Base-by-base conservation (phyloP, 2,888 invertebrate genomes). In the Stenurella melanura region DNA sequence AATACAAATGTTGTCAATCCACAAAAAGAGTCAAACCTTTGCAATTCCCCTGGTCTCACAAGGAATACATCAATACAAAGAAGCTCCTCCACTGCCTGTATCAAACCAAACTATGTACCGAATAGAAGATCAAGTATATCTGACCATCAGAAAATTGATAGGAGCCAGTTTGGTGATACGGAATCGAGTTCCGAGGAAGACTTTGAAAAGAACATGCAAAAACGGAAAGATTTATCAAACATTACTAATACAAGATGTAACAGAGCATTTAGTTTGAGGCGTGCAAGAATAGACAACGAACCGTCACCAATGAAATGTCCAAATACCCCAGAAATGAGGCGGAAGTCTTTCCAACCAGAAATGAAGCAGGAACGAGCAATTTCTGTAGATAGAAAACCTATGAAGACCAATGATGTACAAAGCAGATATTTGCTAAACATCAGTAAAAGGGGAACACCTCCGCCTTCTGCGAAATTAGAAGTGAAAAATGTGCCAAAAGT, bases 231-330 rank as follows among this genome's bases (percentile, higher is more conserved):
- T 82, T 75, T 87, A 73, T 83, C 86, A 72, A 89, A 89, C 70
- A 83, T 92, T 76, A 90, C 91, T 58, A 92, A 91, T 80, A 93
- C 93, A 86, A 92, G 91, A 76, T 93, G 93, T 83, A 97, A 96
- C 87, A 92, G 95, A 81, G 94, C 95, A n/a, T 91, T 93, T 77
- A 92, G 94, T 86, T 90, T 95, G 90, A 90, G 95, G 83, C 83
- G 94, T 88, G 91, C 93, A n/a, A 88, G 93, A 81, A 85, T 94
- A 54, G 93, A 93, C 80, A 90, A 90, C 7, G 87, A 88, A 74
- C 83, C 87, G 50, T 86, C 90, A 3, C 91, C 89, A 0, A 90
- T 91, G 11, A 89, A 91, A 83, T 93, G 93, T 86, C 93, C 93
- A 0, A 93, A 92, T 71, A 93, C 93, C 0, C 93, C 93, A 0